Evolutionary conservation across 2,888 invertebrate species (phyloP).

Genomic region (Mythimna ferrago): DNA sequence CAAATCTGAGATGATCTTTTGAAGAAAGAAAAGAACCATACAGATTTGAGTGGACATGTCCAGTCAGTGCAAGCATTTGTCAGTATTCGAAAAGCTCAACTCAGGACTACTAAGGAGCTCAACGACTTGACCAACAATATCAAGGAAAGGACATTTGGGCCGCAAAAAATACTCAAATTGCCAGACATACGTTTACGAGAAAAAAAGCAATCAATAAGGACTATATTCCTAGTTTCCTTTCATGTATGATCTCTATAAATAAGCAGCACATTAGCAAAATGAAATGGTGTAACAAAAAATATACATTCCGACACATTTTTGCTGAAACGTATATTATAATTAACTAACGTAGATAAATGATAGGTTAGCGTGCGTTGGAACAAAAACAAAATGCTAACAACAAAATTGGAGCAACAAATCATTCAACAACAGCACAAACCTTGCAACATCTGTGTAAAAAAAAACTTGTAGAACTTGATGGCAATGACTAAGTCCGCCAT

Average conservation of each 20-base stretch:
- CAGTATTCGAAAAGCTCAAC: no score
- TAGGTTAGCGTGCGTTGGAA: conserved; percentile 51
- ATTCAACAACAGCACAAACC: conserved; percentile 54
- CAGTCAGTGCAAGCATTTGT: no score
- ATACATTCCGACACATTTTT: conserved; percentile 44
- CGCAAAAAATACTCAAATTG: no score
- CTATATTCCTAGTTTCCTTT: not conserved
- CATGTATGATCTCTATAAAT: conserved; percentile 20
- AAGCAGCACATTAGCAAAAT: conserved; percentile 43
- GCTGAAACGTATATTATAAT: conserved; percentile 53
- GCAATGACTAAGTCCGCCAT: conserved; percentile 51
- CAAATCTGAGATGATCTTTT: no score
- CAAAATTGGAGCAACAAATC: conserved; percentile 56
- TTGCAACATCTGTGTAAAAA: conserved; percentile 43
- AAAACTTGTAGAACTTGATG: conserved; percentile 60
- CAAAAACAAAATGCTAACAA: conserved; percentile 41
- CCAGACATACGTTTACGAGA: no score
- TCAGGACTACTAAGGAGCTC: no score
- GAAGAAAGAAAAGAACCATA: no score
- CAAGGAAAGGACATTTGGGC: no score
- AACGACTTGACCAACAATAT: no score
- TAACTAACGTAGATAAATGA: conserved; percentile 56
- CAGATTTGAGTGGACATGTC: no score
- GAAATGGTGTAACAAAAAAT: conserved; percentile 43
- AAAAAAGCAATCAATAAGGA: no score